A percentile compares a stretch with the other conserved stretches of the same genome.
phyloP scores from a whole-genome alignment of 2,797 vertebrate genomes.

The Coregonus sp. region DNA sequence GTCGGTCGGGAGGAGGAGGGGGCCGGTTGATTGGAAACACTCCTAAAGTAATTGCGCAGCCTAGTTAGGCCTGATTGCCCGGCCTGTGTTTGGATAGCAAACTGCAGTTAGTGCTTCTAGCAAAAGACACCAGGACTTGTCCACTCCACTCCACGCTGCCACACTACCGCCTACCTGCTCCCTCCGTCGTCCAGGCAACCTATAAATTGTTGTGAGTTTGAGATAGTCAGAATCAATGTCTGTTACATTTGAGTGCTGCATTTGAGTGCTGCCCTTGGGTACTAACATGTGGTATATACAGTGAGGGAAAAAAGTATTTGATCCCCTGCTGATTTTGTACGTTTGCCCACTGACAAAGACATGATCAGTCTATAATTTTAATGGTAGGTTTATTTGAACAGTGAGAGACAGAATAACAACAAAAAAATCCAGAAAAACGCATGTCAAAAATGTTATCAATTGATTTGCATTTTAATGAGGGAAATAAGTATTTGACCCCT shows the following conservation, averaged over 20 bases:
- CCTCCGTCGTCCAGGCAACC: background rate
- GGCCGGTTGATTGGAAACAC: conserved; percentile 66
- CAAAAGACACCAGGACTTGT: conserved; percentile 66
- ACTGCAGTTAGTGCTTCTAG: conserved; percentile 64
- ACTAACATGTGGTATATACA: background rate
- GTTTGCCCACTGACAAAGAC: no score
- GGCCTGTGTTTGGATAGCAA: conserved; percentile 25
- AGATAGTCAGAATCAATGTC: background rate
- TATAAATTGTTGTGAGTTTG: background rate
- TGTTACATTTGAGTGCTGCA: background rate
- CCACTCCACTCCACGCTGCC: background rate
- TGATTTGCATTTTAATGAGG: no score
- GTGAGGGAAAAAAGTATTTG: no score
- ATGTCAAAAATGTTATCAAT: no score
- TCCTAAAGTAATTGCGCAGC: conserved; percentile 70
- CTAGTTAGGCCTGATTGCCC: conserved; percentile 8
- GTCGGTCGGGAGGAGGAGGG: conserved; percentile 40
- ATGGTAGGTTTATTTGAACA: no score
- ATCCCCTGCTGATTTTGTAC: no score
- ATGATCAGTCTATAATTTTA: no score
- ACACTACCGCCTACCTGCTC: background rate
- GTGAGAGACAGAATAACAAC: no score
- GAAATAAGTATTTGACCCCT: no score
- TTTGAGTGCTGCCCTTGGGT: background rate
- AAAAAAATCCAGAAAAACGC: no score